Evolutionary conservation across 1,140 invertebrate species (phyloP).

Genomic region (Cotesia vestalis): DNA sequence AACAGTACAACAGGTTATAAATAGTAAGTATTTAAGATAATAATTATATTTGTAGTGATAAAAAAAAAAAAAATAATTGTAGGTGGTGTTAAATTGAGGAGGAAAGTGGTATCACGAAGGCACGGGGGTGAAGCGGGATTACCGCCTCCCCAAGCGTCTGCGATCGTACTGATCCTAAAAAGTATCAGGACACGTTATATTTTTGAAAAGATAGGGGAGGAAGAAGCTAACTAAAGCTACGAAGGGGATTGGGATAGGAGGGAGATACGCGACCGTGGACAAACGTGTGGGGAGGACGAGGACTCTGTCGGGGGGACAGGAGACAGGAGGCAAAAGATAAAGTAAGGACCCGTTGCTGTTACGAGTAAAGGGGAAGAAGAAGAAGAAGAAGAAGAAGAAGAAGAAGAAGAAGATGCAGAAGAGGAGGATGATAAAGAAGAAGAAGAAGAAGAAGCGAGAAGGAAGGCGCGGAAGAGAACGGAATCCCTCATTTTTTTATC

Average conservation of each 20-base stretch:
- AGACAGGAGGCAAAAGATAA: slow-evolving; percentile 23
- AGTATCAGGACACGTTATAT: slow-evolving; percentile 40
- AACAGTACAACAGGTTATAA: too few relatives aligned
- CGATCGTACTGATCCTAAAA: slow-evolving; percentile 47
- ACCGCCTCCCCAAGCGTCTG: slow-evolving; percentile 32
- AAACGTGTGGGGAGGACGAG: slow-evolving; percentile 19
- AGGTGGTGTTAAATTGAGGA: slow-evolving; percentile 17
- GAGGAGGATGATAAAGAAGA: slow-evolving; percentile 18
- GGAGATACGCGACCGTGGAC: neutral
- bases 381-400: slow-evolving; percentile 11
- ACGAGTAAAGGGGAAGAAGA: too few relatives aligned
- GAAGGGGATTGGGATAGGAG: slow-evolving; percentile 9
- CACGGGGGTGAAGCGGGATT: slow-evolving; percentile 10
- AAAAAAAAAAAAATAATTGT: too few relatives aligned
- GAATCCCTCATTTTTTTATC: slow-evolving; percentile 21
- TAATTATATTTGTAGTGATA: neutral
- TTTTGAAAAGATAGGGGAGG: slow-evolving; percentile 35
- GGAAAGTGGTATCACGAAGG: neutral
- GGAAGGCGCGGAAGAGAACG: slow-evolving; percentile 32
- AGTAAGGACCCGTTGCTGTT: slow-evolving; percentile 18
- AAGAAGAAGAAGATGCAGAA: slow-evolving; percentile 16
- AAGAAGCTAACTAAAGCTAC: slow-evolving; percentile 20
- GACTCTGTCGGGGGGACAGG: slow-evolving; percentile 2
- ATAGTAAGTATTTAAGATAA: neutral
- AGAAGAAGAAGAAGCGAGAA: slow-evolving; percentile 22